Conservation (phyloP, 2,797 vertebrate genomes). For the Lindbergichthys nudifrons region DNA sequence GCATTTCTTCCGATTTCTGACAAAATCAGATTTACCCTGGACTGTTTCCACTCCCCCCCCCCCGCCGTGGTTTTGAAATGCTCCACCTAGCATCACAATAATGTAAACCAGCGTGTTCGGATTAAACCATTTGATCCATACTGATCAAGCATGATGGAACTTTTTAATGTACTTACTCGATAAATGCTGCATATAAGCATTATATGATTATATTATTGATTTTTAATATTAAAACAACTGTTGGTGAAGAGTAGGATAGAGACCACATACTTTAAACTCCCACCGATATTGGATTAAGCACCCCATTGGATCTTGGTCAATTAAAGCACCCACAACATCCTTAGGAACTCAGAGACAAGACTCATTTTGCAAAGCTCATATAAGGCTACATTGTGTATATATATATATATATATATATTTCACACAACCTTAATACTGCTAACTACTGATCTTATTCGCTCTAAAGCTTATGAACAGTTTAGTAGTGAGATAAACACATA, state of each 20-base stretch:
- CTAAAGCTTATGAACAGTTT: background rate
- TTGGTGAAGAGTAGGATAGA: background rate
- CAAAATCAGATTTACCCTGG: too few relatives aligned
- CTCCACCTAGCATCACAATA: background rate
- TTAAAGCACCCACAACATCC: slow-evolving; percentile 31
- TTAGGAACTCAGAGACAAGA: background rate
- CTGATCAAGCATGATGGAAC: background rate
- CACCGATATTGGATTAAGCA: slow-evolving; percentile 53
- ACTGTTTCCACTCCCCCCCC: too few relatives aligned
- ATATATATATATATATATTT: too few relatives aligned
- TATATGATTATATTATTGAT: background rate
- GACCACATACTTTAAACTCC: slow-evolving; percentile 28
- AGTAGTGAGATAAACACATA: background rate
- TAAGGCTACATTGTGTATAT: background rate
- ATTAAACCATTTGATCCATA: background rate
- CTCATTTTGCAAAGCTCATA: slow-evolving; percentile 11
- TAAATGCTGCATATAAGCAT: background rate
- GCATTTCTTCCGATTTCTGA: too few relatives aligned
- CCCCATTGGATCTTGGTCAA: slow-evolving; percentile 32
- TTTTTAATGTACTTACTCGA: background rate
- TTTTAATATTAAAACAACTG: background rate
- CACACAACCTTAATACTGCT: background rate
- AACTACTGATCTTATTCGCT: too few relatives aligned
- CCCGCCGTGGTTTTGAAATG: too few relatives aligned
- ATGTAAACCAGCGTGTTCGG: background rate